phyloP scores from a whole-genome alignment of 2,888 invertebrate species.

The Selenia dentaria region DNA sequence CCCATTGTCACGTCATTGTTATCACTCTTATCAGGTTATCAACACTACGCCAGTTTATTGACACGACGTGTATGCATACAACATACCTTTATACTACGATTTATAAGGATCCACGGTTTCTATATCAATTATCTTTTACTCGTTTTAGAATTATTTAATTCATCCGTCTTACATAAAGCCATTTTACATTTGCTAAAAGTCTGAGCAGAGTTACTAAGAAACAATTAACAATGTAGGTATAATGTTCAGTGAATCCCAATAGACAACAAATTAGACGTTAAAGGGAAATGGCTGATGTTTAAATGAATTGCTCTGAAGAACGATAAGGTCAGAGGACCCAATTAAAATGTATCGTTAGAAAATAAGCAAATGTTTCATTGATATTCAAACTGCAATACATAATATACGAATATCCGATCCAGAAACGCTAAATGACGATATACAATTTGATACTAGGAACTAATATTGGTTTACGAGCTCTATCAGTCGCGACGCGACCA shows the following conservation, averaged over 20 bases:
- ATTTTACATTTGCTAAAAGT: no score
- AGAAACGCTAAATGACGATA: slow-evolving; percentile 24
- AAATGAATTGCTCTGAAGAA: slow-evolving; percentile 21
- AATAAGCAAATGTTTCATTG: slow-evolving; percentile 22
- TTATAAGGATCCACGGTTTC: no score
- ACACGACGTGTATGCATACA: no score
- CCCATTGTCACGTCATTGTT: slow-evolving; percentile 40
- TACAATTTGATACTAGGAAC: slow-evolving; percentile 39
- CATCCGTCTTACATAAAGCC: no score
- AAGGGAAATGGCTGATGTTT: slow-evolving; percentile 17
- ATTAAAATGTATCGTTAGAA: slow-evolving; percentile 27
- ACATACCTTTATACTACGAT: no score
- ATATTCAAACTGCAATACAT: slow-evolving; percentile 21
- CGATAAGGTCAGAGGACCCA: slow-evolving; percentile 20
- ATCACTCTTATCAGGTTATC: slow-evolving; percentile 31
- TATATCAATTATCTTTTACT: no score
- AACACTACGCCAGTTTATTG: slow-evolving; percentile 11
- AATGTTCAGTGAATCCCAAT: slow-evolving; percentile 7
- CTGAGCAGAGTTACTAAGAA: not conserved
- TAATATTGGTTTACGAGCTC: slow-evolving; percentile 35
- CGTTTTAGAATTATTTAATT: no score
- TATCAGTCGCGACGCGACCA: slow-evolving; percentile 47
- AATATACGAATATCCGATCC: slow-evolving; percentile 16
- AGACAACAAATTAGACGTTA: slow-evolving; percentile 18
- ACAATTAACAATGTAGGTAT: slow-evolving; percentile 8